Percentiles rank a stretch among this genome's conserved stretches.
Evolutionary conservation across 1,140 invertebrate species (phyloP).

Genomic region (Heliothis virescens): DNA sequence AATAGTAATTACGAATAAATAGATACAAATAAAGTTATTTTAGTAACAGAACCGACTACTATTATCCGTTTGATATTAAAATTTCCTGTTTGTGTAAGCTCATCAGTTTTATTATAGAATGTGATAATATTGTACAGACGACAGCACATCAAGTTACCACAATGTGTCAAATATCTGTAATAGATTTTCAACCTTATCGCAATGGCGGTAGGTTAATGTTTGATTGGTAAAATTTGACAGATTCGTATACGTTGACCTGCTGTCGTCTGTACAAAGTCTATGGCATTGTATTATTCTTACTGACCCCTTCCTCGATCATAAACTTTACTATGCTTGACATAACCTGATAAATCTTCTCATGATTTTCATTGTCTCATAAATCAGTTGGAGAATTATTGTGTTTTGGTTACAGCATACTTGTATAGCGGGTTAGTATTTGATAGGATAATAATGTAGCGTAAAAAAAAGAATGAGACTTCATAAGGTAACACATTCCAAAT

Average conservation of each 20-base stretch:
- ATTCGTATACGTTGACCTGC: no score
- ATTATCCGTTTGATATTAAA: constrained; percentile 47
- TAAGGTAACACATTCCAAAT: constrained; percentile 37
- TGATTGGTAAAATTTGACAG: no score
- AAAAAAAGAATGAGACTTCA: constrained; percentile 17
- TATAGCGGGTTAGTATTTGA: constrained; percentile 18
- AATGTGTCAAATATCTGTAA: no score
- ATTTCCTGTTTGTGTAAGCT: constrained; percentile 53
- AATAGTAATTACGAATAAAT: constrained; percentile 29
- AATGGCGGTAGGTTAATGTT: no score
- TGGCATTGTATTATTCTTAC: constrained; percentile 15
- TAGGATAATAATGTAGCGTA: constrained; percentile 25
- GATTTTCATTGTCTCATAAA: constrained; percentile 12
- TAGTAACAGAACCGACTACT: not conserved
- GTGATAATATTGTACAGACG: constrained; percentile 18
- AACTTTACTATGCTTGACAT: constrained; percentile 11
- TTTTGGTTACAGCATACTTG: not conserved
- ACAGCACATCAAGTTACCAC: no score
- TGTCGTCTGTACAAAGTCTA: not conserved
- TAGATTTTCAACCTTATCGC: no score
- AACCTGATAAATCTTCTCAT: constrained; percentile 1
- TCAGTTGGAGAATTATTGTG: constrained; percentile 13
- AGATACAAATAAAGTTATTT: constrained; percentile 37
- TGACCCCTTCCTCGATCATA: constrained; percentile 1
- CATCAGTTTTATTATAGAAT: constrained; percentile 23